Percentiles rank a stretch among this genome's conserved stretches.
Evolutionary conservation across 2,888 invertebrate species (phyloP).

Genomic region (Rugalucina vietnamica): DNA sequence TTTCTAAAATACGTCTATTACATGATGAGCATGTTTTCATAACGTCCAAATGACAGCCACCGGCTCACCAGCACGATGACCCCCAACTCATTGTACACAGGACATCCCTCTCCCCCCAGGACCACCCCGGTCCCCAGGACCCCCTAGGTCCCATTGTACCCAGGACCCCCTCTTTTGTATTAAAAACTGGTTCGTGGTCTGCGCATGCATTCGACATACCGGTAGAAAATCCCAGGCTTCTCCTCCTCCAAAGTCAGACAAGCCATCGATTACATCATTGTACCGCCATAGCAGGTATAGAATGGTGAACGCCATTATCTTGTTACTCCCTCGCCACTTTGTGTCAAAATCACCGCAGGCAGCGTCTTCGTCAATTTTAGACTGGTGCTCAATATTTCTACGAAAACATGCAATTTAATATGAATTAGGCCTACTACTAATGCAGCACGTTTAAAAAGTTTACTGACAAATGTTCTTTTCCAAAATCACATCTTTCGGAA

Average conservation of each 20-base stretch:
- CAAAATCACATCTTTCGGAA: no score
- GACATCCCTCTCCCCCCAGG: no score
- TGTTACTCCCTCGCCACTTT: not conserved
- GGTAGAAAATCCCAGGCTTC: not conserved
- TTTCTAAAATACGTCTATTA: no score
- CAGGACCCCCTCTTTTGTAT: not conserved
- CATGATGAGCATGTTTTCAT: no score
- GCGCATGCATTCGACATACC: not conserved
- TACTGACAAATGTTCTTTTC: not conserved
- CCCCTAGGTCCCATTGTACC: not conserved
- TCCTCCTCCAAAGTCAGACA: not conserved
- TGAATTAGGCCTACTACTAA: not conserved
- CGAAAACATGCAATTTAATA: not conserved
- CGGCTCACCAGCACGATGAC: no score
- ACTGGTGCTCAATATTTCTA: not conserved
- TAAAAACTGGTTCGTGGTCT: not conserved
- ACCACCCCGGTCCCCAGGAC: not conserved
- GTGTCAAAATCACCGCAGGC: not conserved
- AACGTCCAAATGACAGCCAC: no score
- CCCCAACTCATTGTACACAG: no score
- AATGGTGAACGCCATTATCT: not conserved
- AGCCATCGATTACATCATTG: not conserved
- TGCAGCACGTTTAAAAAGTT: not conserved
- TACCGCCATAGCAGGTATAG: not conserved
- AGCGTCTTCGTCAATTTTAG: not conserved